Evolutionary conservation across 2,888 invertebrate species (phyloP), one percentile per base, ranked within the genome.

Genomic region (Pyrrhia umbra): DNA sequence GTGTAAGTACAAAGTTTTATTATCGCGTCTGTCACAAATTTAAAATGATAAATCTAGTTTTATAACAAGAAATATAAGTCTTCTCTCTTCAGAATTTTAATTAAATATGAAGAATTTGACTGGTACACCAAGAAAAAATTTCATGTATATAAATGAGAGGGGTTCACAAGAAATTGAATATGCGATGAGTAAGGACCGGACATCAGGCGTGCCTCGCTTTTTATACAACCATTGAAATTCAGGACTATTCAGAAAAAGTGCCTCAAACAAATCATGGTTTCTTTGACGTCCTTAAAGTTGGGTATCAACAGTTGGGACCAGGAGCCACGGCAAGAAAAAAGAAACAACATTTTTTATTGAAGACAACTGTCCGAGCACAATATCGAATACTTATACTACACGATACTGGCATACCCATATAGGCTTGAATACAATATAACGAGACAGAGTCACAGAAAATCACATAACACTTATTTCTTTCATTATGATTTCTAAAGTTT

Each of bases 91-190:
- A 58, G 49, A 75, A 72, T 75, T 68, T 77, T 68, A 78, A 77
- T 78, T 78, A 65, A 72, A 75, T 61, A 59, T 72, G 73, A 70
- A 61, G 58, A 73, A 64, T 66, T 62, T 62, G 64, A 66, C 58
- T 65, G 50, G 54, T 56, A 57, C 43, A 56, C 46, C 50, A 55
- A 61, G 73, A 60, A 79, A 77, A 77, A 79, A 75, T 15, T 66
- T 78, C 69, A 78, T 78, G 74, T 75, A 73, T 79, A 78, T 78
- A 73, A 78, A 79, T 76, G 76, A 77, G 79, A 67, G 59, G n/a
- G 79, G 70, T 73, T 69, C 60, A 73, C 69, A 73, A 78, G 69
- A 76, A 73, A 79, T 76, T 78, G 79, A 78, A 78, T 78, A 78
- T 76, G 79, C 69, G 69, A 78, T 78, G 79, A 72, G 71, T 59